Conservation (phyloP, 2,888 invertebrate genomes). For the Pediacus dermestoides region DNA sequence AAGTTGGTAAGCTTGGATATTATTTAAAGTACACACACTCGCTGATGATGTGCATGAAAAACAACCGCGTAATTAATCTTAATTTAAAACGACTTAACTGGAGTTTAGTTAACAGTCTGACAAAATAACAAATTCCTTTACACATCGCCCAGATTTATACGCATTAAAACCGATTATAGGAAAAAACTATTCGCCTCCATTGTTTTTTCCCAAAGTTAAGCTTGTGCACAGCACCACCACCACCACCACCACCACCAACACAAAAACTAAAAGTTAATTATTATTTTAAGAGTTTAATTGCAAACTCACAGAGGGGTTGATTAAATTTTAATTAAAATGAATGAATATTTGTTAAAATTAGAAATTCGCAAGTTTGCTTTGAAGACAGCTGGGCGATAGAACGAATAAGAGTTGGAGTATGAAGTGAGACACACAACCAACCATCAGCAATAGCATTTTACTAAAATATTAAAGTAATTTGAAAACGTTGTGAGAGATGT, state of each 20-base stretch:
- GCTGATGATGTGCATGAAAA: conserved; percentile 42
- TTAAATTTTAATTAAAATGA: conserved; percentile 52
- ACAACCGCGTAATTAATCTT: conserved; percentile 46
- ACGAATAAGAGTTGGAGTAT: too few species aligned
- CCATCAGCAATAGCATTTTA: too few species aligned
- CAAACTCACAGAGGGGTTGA: conserved; percentile 45
- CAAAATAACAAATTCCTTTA: conserved; percentile 20
- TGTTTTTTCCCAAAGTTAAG: too few species aligned
- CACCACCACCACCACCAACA: too few species aligned
- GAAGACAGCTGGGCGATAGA: too few species aligned
- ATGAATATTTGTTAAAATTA: conserved; percentile 51
- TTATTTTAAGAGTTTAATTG: conserved; percentile 47
- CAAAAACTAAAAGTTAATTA: conserved; percentile 45
- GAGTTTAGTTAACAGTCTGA: too few species aligned
- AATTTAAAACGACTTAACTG: conserved; percentile 46
- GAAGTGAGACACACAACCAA: too few species aligned
- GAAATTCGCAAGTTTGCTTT: conserved; percentile 39
- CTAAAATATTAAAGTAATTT: too few species aligned
- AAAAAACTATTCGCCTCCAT: too few species aligned
- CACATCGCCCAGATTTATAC: conserved; percentile 12
- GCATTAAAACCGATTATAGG: too few species aligned
- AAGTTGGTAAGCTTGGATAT: conserved; percentile 37
- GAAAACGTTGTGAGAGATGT: too few species aligned
- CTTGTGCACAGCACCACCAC: too few species aligned
- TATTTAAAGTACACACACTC: conserved; percentile 40